Base-by-base conservation (phyloP, 2,797 vertebrate genomes). In the Gouania willdenowi region DNA sequence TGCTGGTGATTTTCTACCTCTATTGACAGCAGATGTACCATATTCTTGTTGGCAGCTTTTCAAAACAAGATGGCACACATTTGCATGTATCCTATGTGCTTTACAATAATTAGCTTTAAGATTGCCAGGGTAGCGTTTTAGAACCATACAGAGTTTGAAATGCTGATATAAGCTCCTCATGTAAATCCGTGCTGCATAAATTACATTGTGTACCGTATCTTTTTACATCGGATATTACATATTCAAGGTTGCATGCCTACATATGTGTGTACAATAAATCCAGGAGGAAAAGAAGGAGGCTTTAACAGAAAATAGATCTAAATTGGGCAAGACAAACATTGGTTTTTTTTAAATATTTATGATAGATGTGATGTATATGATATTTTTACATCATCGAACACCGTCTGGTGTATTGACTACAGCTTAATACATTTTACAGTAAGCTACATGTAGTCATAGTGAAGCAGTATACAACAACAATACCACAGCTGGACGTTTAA, bases 1-100 rank as follows among this genome's bases (percentile, higher is more conserved):
- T 48, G 54, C 66, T 72, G 56, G 65, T 50, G 71, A 77, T 46
- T 78, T 76, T 81, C 65, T 73, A 65, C 40, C 66, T 67, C 69
- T 70, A 52, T 41, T 51, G 44, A 65, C 55, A 65, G 65, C 61
- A 59, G 22, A 69, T 57, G 43, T 49, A 71, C 37, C 33, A 60
- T 52, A 39, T 53, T 68, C 27, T 23, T 27, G 15, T 51, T 39
- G 24, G 27, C 21, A 43, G 32, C 3, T 12, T 40, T 19, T 21
- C 11, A 14, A 26, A 44, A 51, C 35, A 5, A 5, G 4, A 7
- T 8, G 12, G 26, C 40, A 14, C 3, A 26, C 8, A 33, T 59
- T 32, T 39, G 19, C 19, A 49, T 66, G 39, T 29, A 22, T 37
- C 16, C 28, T 34, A 36, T 28, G 14, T 32, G 18, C 44, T 51